Conservation (phyloP, 1,140 invertebrate species). For the Macrosteles quadrilineatus region DNA sequence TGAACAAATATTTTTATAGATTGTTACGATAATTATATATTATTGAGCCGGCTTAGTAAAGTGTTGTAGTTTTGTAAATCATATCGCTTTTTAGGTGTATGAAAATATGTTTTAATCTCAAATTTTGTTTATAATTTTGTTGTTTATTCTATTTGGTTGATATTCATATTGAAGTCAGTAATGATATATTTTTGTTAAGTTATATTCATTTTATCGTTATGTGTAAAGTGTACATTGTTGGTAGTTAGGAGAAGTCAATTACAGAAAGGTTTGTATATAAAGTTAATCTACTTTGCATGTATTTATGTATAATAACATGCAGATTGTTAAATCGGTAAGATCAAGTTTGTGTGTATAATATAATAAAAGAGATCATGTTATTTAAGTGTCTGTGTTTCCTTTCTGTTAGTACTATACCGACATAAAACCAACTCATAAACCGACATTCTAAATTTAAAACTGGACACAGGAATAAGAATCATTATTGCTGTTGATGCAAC, state of each 20-base stretch:
- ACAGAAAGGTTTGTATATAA: background rate
- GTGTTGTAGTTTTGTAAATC: slow-evolving; percentile 17
- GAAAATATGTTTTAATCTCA: slow-evolving; percentile 6
- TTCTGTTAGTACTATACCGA: too few relatives aligned
- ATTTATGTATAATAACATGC: slow-evolving; percentile 19
- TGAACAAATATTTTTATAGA: slow-evolving; percentile 18
- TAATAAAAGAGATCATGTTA: background rate
- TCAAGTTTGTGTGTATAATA: slow-evolving; percentile 17
- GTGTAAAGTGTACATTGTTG: slow-evolving; percentile 18
- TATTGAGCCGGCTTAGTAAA: slow-evolving; percentile 10
- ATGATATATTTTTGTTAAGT: slow-evolving; percentile 17
- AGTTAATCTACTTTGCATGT: background rate
- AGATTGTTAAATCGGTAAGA: slow-evolving; percentile 8
- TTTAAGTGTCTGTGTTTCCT: too few relatives aligned
- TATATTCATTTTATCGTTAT: slow-evolving; percentile 14
- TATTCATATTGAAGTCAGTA: background rate
- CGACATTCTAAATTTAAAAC: too few relatives aligned
- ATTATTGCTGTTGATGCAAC: too few relatives aligned
- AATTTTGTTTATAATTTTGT: slow-evolving; percentile 21
- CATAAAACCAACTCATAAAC: too few relatives aligned
- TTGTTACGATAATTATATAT: slow-evolving; percentile 5
- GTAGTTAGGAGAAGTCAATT: slow-evolving; percentile 9
- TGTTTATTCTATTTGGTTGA: slow-evolving; percentile 21
- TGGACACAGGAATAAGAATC: too few relatives aligned
- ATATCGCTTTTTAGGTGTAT: slow-evolving; percentile 1